Percentiles rank a stretch among this genome's conserved stretches.
Conservation (phyloP, 2,888 invertebrate genomes). For the Drosophila hamatofila region DNA sequence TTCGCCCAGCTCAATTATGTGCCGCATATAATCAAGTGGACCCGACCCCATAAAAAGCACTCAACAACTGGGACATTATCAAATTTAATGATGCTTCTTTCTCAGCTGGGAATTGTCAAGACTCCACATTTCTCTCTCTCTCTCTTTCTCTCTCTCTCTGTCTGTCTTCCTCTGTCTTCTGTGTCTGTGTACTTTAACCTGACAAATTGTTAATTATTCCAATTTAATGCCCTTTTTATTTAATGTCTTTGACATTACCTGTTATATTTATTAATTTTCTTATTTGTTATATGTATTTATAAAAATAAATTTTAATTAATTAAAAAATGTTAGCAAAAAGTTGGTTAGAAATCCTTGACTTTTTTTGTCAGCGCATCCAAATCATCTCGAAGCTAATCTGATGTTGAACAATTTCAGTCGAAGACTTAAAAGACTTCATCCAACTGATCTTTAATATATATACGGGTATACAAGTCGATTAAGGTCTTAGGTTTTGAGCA, state of each 20-base stretch:
- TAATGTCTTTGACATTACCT: constrained; percentile 13
- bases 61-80: constrained; percentile 58
- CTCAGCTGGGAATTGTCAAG: constrained; percentile 42
- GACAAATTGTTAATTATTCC: constrained; percentile 29
- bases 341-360: no score
- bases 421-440: no score
- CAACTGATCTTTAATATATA: no score
- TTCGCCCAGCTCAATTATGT: constrained; percentile 54
- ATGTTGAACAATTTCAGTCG: no score
- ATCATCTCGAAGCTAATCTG: no score
- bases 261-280: background rate
- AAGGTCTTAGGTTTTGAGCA: no score
- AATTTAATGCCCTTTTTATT: constrained; percentile 20
- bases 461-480: no score
- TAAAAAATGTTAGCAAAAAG: no score
- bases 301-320: background rate
- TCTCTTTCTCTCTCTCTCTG: background rate
- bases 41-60: constrained; percentile 56
- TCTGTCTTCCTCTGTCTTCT: background rate
- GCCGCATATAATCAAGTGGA: constrained; percentile 63
- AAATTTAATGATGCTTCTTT: constrained; percentile 67
- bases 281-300: no score
- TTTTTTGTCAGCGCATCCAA: no score
- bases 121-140: background rate
- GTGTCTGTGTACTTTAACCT: background rate